Evolutionary conservation across 1,140 invertebrate species (phyloP).

Genomic region (Euura lappo): DNA sequence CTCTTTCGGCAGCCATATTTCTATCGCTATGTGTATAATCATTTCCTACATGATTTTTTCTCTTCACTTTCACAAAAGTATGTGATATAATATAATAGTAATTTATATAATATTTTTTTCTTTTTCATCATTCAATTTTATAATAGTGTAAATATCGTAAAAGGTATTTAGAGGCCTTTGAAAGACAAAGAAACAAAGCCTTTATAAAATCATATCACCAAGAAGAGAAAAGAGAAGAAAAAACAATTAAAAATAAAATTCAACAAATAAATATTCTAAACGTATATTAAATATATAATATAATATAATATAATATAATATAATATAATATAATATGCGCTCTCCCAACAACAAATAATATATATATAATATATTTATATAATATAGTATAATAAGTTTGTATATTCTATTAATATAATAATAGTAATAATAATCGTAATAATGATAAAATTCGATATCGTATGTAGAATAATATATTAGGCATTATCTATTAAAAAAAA

Average conservation of each 20-base stretch:
- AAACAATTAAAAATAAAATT: not conserved
- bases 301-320: not conserved
- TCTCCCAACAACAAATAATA: constrained; percentile 58
- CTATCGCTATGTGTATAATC: too few relatives aligned
- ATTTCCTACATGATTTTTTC: too few relatives aligned
- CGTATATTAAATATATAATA: not conserved
- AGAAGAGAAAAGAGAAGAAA: not conserved
- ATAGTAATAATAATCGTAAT: constrained; percentile 25
- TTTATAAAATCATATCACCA: constrained; percentile 4
- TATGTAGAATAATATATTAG: constrained; percentile 42
- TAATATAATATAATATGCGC: constrained; percentile 33
- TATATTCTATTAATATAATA: constrained; percentile 24
- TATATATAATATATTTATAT: not conserved
- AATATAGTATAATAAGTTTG: not conserved
- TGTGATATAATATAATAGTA: too few relatives aligned
- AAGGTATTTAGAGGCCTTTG: not conserved
- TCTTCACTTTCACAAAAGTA: too few relatives aligned
- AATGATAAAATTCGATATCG: constrained; percentile 18
- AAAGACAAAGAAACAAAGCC: not conserved
- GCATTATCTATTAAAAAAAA: constrained; percentile 49
- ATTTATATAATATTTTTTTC: too few relatives aligned
- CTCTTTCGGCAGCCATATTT: too few relatives aligned
- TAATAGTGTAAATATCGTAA: not conserved
- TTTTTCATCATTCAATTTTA: not conserved
- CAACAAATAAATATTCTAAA: not conserved